Percentiles rank a stretch among this genome's conserved stretches.
Evolutionary conservation across 2,797 vertebrate genomes (phyloP).

Genomic region (Sphenopsis melanotis): DNA sequence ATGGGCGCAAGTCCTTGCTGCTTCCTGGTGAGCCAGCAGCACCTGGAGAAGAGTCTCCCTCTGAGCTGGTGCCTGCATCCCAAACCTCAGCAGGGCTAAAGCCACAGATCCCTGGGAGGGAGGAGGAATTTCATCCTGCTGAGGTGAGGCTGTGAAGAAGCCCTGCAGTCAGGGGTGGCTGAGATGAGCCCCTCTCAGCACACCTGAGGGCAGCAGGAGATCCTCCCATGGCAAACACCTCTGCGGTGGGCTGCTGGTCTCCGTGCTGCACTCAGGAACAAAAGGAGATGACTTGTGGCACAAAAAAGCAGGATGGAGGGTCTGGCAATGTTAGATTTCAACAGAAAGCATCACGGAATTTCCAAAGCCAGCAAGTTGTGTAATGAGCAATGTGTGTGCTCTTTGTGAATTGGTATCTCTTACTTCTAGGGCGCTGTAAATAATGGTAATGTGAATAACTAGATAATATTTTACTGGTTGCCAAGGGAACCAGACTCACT

Average conservation of each 20-base stretch:
- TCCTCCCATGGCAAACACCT: not conserved
- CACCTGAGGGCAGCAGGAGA: not conserved
- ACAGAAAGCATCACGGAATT: not conserved
- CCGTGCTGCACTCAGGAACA: not conserved
- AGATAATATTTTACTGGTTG: conserved; percentile 54
- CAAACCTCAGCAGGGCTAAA: not conserved
- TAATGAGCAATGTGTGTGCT: not conserved
- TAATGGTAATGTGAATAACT: conserved; percentile 38
- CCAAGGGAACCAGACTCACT: conserved; percentile 45
- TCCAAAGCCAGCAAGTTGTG: not conserved
- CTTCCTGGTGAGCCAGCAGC: not conserved
- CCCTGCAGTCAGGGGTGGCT: too few species aligned
- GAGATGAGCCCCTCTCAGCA: not conserved
- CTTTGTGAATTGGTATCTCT: not conserved
- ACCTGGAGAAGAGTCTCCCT: not conserved
- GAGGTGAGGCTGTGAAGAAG: not conserved
- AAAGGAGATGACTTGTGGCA: not conserved
- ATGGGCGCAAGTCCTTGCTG: not conserved
- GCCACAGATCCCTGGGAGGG: not conserved
- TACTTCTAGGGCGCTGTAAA: conserved; percentile 24
- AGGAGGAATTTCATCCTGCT: not conserved
- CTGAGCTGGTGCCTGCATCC: too few species aligned
- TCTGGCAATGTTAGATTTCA: not conserved
- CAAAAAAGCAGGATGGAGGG: not conserved
- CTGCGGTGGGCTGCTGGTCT: fast-evolving